Conservation (phyloP, 2,113 vertebrate genomes). For the Papio anubis region DNA sequence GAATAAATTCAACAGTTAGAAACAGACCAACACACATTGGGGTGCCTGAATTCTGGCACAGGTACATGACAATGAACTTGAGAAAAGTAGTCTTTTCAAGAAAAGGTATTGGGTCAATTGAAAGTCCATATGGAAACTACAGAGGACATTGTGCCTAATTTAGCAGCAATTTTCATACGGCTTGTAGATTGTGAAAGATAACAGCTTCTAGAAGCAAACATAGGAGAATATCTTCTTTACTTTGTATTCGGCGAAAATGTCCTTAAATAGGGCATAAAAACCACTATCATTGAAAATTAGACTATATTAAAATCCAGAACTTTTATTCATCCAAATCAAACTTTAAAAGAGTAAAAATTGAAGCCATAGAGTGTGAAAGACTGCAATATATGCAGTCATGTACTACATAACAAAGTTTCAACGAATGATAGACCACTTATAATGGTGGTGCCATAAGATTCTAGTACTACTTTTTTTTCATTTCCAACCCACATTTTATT, state of each 20-base stretch:
- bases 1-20: not conserved
- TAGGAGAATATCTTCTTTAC: not conserved
- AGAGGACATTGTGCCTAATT: not conserved
- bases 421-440: not conserved
- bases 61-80: rapidly evolving
- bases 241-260: not conserved
- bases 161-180: not conserved
- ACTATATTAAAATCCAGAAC: not conserved
- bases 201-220: not conserved
- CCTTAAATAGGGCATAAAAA: not conserved
- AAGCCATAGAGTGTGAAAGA: not conserved
- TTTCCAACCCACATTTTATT: not conserved
- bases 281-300: not conserved
- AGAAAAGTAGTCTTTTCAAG: not conserved
- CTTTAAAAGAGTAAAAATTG: not conserved
- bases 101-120: not conserved
- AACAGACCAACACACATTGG: not conserved
- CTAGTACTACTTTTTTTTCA: not conserved
- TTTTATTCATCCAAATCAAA: not conserved
- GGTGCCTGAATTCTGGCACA: not conserved
- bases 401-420: not conserved
- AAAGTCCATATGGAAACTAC: not conserved
- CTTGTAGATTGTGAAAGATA: not conserved
- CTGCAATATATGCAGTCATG: not conserved
- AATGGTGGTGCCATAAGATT: not conserved